Conservation (phyloP, 2,113 vertebrate genomes). For the Embiotoca jacksoni region DNA sequence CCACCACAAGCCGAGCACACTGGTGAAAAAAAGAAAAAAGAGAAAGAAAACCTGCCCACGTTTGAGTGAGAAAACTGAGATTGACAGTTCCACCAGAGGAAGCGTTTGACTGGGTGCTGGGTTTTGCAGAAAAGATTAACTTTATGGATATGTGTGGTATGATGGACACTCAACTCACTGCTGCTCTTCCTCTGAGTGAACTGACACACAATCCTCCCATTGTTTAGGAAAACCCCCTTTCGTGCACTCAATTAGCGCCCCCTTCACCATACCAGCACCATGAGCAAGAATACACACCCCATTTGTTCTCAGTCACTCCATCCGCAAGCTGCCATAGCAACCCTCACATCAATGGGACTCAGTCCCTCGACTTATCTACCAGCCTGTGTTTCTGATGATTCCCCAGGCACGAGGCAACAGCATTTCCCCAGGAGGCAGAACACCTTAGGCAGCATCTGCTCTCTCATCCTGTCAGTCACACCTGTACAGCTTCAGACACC, state of each 20-base stretch:
- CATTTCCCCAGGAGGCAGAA: conserved; percentile 42
- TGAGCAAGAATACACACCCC: conserved; percentile 70
- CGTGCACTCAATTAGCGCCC: conserved; percentile 77
- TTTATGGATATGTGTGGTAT: conserved; percentile 15
- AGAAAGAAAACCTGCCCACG: neutral
- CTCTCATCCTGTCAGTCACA: conserved; percentile 15
- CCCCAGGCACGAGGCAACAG: conserved; percentile 23
- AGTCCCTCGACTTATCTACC: conserved; percentile 58
- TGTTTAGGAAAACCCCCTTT: conserved; percentile 64
- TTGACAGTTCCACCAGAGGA: conserved; percentile 24
- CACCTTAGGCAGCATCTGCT: conserved; percentile 43
- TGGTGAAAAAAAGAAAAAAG: neutral
- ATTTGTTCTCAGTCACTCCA: conserved; percentile 79
- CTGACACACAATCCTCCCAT: conserved; percentile 72
- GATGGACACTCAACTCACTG: conserved; percentile 20
- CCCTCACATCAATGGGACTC: conserved; percentile 68
- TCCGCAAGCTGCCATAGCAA: conserved; percentile 78
- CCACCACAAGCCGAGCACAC: conserved; percentile 15
- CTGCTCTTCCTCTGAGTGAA: conserved; percentile 29
- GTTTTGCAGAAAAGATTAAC: neutral
- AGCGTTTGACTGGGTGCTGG: neutral
- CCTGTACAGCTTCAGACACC: neutral
- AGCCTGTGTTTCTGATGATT: conserved; percentile 46
- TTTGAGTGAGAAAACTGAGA: conserved; percentile 32
- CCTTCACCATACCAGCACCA: conserved; percentile 71